These are phyloP conservation scores for Suillia variegata DNA, from an alignment of 2,888 invertebrate genomes.

Conservation along the genomic window DNA sequence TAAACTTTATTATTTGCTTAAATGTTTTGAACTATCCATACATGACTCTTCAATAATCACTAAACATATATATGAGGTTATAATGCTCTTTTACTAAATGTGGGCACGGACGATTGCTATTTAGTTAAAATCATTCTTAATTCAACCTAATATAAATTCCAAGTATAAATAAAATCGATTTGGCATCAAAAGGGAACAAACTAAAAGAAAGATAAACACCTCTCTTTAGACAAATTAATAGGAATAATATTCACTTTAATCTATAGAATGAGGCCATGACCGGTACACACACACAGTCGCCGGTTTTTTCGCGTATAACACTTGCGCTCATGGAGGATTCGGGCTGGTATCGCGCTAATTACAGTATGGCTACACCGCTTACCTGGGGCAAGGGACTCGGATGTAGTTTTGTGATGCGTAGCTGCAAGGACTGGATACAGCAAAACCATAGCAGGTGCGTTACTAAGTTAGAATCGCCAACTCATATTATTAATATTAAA, in stretches of 20 bases:
- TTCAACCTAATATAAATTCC: too few species aligned
- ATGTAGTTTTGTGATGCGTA: slow-evolving; percentile 91
- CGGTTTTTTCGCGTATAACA: slow-evolving; percentile 93
- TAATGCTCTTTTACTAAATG: too few species aligned
- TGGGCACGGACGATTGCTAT: too few species aligned
- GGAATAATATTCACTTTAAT: neutral
- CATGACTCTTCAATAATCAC: too few species aligned
- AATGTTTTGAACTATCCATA: too few species aligned
- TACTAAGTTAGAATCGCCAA: neutral
- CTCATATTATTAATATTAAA: neutral
- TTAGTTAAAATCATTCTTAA: too few species aligned
- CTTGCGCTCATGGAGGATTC: slow-evolving; percentile 98
- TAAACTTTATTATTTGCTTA: too few species aligned
- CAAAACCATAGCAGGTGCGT: slow-evolving; percentile 71
- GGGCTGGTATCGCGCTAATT: slow-evolving; percentile 95
- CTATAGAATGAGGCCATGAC: slow-evolving; percentile 97
- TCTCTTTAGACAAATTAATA: neutral
- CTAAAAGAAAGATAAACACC: too few species aligned
- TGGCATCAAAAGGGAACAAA: too few species aligned
- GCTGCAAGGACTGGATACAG: slow-evolving; percentile 97
- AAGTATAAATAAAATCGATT: too few species aligned
- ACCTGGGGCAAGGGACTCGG: slow-evolving; percentile 92
- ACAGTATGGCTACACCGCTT: slow-evolving; percentile 82
- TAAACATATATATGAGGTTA: too few species aligned
- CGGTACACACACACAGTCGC: slow-evolving; percentile 97